These are phyloP conservation scores for Ophioderma brevispina DNA, from an alignment of 35 echinoderm and acorn worm species.

Conservation along the genomic window DNA sequence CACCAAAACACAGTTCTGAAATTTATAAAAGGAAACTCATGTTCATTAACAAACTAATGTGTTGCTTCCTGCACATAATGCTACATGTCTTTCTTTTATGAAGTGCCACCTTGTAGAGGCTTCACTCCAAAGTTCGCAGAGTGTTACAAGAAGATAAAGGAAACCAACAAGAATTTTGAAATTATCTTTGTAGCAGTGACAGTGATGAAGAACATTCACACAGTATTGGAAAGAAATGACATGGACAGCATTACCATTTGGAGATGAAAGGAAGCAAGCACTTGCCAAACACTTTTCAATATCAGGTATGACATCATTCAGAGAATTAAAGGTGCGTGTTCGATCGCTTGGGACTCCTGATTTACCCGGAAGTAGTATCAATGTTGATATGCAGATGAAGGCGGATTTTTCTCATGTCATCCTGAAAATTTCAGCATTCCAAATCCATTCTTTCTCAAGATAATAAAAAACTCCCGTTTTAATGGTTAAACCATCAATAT, in stretches of 20 bases:
- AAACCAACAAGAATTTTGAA: constrained; percentile 58
- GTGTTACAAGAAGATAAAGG: constrained; percentile 66
- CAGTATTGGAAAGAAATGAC: constrained; percentile 85
- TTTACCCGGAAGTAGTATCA: no score
- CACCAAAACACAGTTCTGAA: no score
- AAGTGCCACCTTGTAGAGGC: constrained; percentile 78
- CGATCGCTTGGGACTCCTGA: no score
- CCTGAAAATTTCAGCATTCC: no score
- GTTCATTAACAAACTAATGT: background rate
- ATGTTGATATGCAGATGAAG: no score
- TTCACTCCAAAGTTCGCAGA: constrained; percentile 77
- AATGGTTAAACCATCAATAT: no score
- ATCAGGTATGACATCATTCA: constrained; percentile 3
- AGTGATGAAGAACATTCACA: constrained; percentile 59
- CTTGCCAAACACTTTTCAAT: background rate
- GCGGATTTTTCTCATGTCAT: no score
- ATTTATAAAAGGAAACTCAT: no score
- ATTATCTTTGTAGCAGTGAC: constrained; percentile 82
- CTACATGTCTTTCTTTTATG: background rate
- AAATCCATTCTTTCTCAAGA: no score
- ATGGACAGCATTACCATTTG: constrained; percentile 59
- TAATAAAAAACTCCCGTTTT: no score
- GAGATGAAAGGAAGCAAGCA: background rate
- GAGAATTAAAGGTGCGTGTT: no score
- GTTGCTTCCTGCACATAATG: background rate